Evolutionary conservation across 1,140 invertebrate genomes (phyloP).

Genomic region (Plutomurus gul): DNA sequence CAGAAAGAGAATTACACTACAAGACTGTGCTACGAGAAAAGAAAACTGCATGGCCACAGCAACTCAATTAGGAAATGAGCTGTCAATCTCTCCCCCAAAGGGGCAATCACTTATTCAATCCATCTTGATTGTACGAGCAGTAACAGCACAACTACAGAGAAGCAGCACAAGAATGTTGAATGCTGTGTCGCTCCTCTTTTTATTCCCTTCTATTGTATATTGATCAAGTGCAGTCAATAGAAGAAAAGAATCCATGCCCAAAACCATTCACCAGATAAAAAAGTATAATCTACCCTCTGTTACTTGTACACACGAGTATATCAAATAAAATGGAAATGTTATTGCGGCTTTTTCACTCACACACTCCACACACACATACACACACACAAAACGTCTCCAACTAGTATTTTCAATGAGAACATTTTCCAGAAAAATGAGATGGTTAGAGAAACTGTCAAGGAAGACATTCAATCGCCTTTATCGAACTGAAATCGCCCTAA

Average conservation of each 20-base stretch:
- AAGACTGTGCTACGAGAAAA: not conserved
- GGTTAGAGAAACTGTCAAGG: too few relatives aligned
- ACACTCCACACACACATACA: too few relatives aligned
- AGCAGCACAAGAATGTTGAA: not conserved
- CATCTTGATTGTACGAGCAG: not conserved
- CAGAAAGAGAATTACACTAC: too few relatives aligned
- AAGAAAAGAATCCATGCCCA: not conserved
- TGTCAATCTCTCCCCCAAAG: constrained; percentile 12
- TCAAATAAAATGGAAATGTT: too few relatives aligned
- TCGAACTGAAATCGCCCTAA: too few relatives aligned
- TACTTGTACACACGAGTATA: not conserved
- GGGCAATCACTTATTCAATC: constrained; percentile 17
- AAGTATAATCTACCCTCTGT: not conserved
- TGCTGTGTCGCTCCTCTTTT: not conserved
- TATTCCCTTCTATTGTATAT: not conserved
- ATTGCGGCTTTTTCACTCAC: not conserved
- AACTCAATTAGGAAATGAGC: constrained; percentile 27
- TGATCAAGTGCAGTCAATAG: not conserved
- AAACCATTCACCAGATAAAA: not conserved
- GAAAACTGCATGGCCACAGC: constrained; percentile 11
- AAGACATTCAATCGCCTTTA: too few relatives aligned
- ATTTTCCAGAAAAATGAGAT: too few relatives aligned
- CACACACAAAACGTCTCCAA: too few relatives aligned
- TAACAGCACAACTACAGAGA: not conserved
- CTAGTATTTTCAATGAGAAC: too few relatives aligned